Percentiles rank a stretch among this genome's conserved stretches.
These are phyloP conservation scores for Jordanella pulchra DNA, from an alignment of 2,797 vertebrate species.

Conservation along the genomic window DNA sequence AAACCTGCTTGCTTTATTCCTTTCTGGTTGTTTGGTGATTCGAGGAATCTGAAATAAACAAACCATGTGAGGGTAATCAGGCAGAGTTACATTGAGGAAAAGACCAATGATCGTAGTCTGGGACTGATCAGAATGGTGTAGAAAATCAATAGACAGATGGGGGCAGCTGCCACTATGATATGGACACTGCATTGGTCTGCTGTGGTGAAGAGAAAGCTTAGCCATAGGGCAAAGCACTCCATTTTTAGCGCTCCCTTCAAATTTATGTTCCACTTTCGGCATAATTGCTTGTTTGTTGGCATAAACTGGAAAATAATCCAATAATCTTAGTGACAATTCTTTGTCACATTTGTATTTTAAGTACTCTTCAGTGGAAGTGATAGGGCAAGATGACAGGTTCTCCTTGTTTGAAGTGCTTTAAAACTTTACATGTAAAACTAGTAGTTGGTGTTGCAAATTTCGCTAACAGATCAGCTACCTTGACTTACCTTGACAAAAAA, in stretches of 20 bases:
- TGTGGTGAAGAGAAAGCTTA: too few species aligned
- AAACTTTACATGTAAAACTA: constrained; percentile 2
- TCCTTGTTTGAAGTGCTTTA: neutral
- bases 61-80: too few species aligned
- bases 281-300: neutral
- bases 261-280: neutral
- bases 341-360: neutral
- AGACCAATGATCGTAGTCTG: too few species aligned
- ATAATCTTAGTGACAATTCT: neutral
- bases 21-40: too few species aligned
- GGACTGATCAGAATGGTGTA: too few species aligned
- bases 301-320: neutral
- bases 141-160: too few species aligned
- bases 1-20: too few species aligned
- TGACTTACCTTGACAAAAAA: neutral
- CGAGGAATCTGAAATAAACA: too few species aligned
- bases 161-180: too few species aligned
- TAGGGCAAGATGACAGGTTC: neutral
- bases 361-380: neutral
- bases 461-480: neutral
- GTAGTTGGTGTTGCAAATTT: neutral
- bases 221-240: neutral
- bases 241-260: neutral
- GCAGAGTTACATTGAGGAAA: too few species aligned
- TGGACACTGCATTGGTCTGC: too few species aligned